Base-by-base conservation (phyloP, 2,888 invertebrate genomes). In the Podotricha telesiphe region DNA sequence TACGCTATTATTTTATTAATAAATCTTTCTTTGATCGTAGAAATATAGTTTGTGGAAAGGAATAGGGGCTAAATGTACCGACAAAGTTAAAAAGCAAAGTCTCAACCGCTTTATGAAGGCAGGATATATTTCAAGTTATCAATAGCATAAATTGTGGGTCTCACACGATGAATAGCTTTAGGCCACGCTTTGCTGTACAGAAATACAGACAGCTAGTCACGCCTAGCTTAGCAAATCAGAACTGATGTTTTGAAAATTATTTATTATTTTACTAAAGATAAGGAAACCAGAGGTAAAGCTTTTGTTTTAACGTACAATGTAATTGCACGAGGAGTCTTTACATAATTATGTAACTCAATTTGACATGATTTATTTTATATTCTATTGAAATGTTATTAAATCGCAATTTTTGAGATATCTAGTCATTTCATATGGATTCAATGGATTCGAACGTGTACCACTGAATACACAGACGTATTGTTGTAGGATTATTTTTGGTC, bases 141-240 rank as follows among this genome's bases (percentile, higher is more conserved):
- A 71, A 69, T 71, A 59, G 70, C 47, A 69, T 67, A 67, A 67
- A 69, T 67, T 73, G 70, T 73, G 66, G 70, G 67, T 73, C 72
- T 53, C 63, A 66, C 72, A 73, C 72, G 70, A 66, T 67, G 70
- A 42, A 72, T 68, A 66, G 68, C 72, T 68, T 28, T 59, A 64
- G 71, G 71, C 71, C 58, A 71, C 59, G 69, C 53, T 53, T 28
- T 53, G 67, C 61, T 11, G 71, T 65, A 70, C 59, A 59, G 72
- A 61, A 62, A 65, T 61, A 65, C 65, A 61, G 72, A 70, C 72
- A 68, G 63, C 19, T 53, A 42, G 70, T 73, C 72, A 73, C 72
- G 72, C 66, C 70, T 64, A 51, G 67, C 68, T 55, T 59, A 63
- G 53, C 71, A 67, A 72, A 68, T 68, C 68, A 67, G 56, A 73